Base-by-base conservation (phyloP, 2,888 invertebrate species). In the Drosophila falleni region DNA sequence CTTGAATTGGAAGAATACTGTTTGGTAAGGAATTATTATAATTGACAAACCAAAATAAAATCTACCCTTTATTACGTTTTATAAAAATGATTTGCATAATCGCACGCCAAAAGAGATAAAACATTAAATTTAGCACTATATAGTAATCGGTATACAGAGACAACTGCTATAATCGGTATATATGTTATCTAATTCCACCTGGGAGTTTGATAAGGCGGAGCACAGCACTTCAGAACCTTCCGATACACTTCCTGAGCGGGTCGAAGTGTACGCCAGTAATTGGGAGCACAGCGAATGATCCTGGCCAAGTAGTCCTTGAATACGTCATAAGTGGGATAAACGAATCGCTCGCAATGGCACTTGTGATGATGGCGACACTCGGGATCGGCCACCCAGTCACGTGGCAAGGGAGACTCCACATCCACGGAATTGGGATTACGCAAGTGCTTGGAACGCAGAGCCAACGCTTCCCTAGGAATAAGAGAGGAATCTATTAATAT, bases 271-370 rank as follows among this genome's bases (percentile, higher is more conserved):
- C 61, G 74, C 85, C 81, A 81, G 33, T 87, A 87, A 19, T 78
- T 72, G 29, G 86, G 82, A 0, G 88, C 62, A 11, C 67, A 68
- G 15, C 72, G 46, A 5, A 78, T 81, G 4, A 82, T 79, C 13
- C 72, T 64, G 5, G 76, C 66, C 50, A 87, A 49, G 35, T 82
- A 85, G 19, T 67, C 64, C 53, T 87, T 88, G 70, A 88, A 82
- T 1, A 65, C 86, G 15, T 85, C 86, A 26, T 81, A 87, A 6
- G 82, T 85, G 1, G 86, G 88, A 55, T 87, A 82, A 1, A 75
- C 13, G n/a, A 82, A 82, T 10, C 56, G 59, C 15, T 70, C 56
- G 47, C 88, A 82, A 13, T 82, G 82, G 58, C 86, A 66, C 62
- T 88, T 88, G 51, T 87, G 81, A 10, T 82, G 81, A 26, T 82